Conservation (phyloP, 2,888 invertebrate genomes). For the Drosophila prostipennis region DNA sequence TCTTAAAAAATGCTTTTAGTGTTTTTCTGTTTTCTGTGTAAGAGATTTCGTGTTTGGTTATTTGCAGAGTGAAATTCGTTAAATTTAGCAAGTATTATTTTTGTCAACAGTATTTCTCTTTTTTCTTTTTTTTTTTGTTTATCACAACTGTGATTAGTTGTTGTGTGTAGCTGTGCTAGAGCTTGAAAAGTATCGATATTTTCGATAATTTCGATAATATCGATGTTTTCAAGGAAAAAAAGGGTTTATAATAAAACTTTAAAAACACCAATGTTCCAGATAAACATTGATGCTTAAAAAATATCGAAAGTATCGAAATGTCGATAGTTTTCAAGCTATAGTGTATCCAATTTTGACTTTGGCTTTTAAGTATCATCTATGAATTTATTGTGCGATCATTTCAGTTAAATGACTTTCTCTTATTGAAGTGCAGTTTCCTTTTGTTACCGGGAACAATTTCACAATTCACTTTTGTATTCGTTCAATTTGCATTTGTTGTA, state of each 20-base stretch:
- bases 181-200: no score
- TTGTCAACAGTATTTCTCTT: slow-evolving; percentile 1
- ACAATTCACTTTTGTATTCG: slow-evolving; percentile 9
- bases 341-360: slow-evolving; percentile 15
- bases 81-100: slow-evolving; percentile 8
- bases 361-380: slow-evolving; percentile 11
- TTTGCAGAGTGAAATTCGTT: slow-evolving; percentile 9
- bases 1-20: slow-evolving; percentile 1
- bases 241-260: no score
- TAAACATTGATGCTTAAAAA: no score
- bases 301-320: no score
- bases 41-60: neutral
- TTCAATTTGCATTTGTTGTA: slow-evolving; percentile 65
- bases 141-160: slow-evolving; percentile 3
- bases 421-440: slow-evolving; percentile 10
- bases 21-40: neutral
- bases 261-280: no score
- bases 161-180: slow-evolving; percentile 3
- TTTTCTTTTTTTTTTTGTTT: no score
- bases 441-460: slow-evolving; percentile 11
- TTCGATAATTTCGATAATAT: no score
- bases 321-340: no score
- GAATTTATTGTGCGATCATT: slow-evolving; percentile 36
- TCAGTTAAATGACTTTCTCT: slow-evolving; percentile 24
- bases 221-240: no score